phyloP scores from a whole-genome alignment of 2,888 invertebrate species.

The Cheilosia vernalis region DNA sequence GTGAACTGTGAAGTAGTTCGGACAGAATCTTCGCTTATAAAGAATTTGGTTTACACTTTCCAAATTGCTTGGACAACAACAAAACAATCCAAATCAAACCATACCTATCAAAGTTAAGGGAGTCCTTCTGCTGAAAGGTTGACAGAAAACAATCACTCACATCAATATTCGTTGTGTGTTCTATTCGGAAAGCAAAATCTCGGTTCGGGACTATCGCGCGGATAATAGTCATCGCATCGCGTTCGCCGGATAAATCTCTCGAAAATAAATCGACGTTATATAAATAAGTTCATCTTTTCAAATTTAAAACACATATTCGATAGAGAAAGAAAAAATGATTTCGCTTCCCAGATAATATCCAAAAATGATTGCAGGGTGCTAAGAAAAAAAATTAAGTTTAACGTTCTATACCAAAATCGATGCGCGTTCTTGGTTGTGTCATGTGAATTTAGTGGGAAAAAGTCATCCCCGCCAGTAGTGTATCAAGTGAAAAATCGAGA shows the following conservation, averaged over 20 bases:
- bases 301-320: neutral
- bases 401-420: constrained; percentile 58
- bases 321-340: constrained; percentile 6
- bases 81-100: constrained; percentile 26
- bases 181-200: neutral
- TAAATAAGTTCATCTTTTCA: constrained; percentile 21
- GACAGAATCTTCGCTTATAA: constrained; percentile 71
- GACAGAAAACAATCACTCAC: constrained; percentile 13
- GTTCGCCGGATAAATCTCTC: constrained; percentile 9
- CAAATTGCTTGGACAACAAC: constrained; percentile 9
- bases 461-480: constrained; percentile 20
- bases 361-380: constrained; percentile 21
- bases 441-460: constrained; percentile 43
- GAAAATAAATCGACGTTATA: constrained; percentile 33
- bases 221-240: constrained; percentile 26
- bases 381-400: constrained; percentile 49
- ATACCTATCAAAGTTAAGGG: constrained; percentile 32
- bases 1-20: constrained; percentile 80
- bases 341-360: constrained; percentile 1
- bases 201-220: constrained; percentile 58
- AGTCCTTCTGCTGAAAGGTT: constrained; percentile 38
- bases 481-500: constrained; percentile 16
- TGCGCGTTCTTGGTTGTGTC: constrained; percentile 61
- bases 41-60: constrained; percentile 25
- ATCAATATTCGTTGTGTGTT: neutral